A percentile compares a stretch with the other conserved stretches of the same genome.
phyloP scores from a whole-genome alignment of 2,888 invertebrate genomes.

The Auanema freiburgensis region DNA sequence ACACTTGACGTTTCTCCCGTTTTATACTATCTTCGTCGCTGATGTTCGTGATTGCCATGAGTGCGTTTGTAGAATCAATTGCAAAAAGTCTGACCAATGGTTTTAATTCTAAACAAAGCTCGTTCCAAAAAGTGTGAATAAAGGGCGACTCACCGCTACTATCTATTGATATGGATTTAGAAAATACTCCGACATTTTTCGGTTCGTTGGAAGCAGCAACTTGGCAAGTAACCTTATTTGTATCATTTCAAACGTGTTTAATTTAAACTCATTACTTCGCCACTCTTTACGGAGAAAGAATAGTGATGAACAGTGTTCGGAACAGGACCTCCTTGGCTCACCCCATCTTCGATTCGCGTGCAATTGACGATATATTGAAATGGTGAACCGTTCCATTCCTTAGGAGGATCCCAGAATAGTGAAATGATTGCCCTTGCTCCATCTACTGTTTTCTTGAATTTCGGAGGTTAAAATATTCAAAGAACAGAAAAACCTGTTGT shows the following conservation, averaged over 20 bases:
- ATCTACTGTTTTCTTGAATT: constrained; percentile 57
- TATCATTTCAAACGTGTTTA: neutral
- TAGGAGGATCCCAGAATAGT: constrained; percentile 60
- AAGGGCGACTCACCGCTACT: constrained; percentile 47
- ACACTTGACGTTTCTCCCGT: constrained; percentile 32
- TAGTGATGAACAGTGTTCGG: constrained; percentile 52
- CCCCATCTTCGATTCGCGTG: constrained; percentile 45
- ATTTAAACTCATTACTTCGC: constrained; percentile 47
- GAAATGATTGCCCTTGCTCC: constrained; percentile 62
- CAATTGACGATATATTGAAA: constrained; percentile 60
- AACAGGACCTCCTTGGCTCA: constrained; percentile 36
- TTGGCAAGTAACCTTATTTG: constrained; percentile 35
- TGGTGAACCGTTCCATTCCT: constrained; percentile 59
- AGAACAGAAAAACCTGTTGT: constrained; percentile 41
- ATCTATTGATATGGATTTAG: constrained; percentile 53
- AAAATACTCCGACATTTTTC: constrained; percentile 51
- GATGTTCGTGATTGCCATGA: constrained; percentile 58
- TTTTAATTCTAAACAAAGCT: constrained; percentile 47
- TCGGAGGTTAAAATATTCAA: neutral
- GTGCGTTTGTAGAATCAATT: constrained; percentile 56
- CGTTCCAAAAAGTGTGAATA: neutral
- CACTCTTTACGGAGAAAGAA: constrained; percentile 61
- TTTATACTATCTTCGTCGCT: constrained; percentile 25
- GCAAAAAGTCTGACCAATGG: constrained; percentile 61
- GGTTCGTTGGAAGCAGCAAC: constrained; percentile 63